These are phyloP conservation scores for Lordiphosa collinella DNA, from an alignment of 1,140 invertebrate genomes.

Conservation along the genomic window DNA sequence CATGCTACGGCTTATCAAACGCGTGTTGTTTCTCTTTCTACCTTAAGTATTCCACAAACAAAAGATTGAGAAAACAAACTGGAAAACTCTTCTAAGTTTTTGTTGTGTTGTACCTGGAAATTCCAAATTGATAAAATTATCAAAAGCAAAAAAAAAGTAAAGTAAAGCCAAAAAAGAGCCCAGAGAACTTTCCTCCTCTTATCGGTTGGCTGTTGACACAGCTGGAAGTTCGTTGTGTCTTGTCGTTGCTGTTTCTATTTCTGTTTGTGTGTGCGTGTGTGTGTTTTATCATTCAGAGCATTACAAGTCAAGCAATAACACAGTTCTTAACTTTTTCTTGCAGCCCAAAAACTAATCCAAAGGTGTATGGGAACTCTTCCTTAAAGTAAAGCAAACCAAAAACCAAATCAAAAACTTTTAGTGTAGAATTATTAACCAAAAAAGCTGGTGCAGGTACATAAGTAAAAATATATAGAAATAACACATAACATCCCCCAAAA, in stretches of 20 bases:
- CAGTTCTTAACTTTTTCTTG: slow-evolving; percentile 56
- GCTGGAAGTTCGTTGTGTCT: slow-evolving; percentile 49
- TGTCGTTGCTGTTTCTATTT: slow-evolving; percentile 12
- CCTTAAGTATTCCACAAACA: slow-evolving; percentile 40
- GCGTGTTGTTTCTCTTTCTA: slow-evolving; percentile 8
- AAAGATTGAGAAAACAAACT: slow-evolving; percentile 76
- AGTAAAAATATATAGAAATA: slow-evolving; percentile 28
- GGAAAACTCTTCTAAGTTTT: slow-evolving; percentile 26
- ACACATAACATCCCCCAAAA: slow-evolving; percentile 19
- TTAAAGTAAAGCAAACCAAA: slow-evolving; percentile 6
- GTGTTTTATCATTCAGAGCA: slow-evolving; percentile 34
- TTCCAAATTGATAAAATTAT: slow-evolving; percentile 55
- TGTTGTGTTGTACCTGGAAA: slow-evolving; percentile 47
- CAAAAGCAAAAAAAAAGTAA: slow-evolving; percentile 24
- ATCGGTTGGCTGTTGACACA: slow-evolving; percentile 51
- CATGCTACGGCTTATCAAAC: slow-evolving; percentile 40
- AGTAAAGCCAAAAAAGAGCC: background rate
- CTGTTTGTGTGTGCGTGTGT: slow-evolving; percentile 19
- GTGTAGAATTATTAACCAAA: slow-evolving; percentile 47
- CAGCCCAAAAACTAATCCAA: slow-evolving; percentile 56
- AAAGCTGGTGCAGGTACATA: slow-evolving; percentile 46
- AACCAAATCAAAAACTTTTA: slow-evolving; percentile 25
- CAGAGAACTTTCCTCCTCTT: slow-evolving; percentile 9
- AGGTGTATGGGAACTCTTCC: slow-evolving; percentile 49
- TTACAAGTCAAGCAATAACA: slow-evolving; percentile 34